Base-by-base conservation (phyloP, 37 sponge, comb jelly and placozoan species). In the Halichondria panicea region DNA sequence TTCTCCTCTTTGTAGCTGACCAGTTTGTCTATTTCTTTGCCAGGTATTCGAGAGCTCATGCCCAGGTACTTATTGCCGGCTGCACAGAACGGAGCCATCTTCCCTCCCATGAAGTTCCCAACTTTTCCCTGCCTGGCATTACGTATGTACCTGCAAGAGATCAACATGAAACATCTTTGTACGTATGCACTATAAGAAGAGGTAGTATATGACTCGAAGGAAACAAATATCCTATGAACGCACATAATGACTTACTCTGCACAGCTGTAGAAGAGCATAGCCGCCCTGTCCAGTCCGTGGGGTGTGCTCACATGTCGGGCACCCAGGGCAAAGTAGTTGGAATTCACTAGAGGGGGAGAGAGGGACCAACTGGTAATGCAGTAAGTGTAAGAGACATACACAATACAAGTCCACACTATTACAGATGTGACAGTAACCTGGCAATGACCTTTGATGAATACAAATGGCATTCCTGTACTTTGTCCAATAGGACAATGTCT, bases 301-400 rank as follows among this genome's bases (percentile, higher is more conserved):
- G 53, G 43, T 2, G 84, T 78, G 25, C 55, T 48, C 4, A 43
- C 35, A 4, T 41, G 4, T 15, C 3, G 18, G 4, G 21, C 30
- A 9, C 63, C 84, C 43, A 70, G 6, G 9, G 80, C 70, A 68
- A 46, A 91, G 68, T 91, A 91, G 74, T 91, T 91, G 1, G 92
- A 91, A 52, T 82, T 86, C 55, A 79, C 92, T 91, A 54, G 5
- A 70, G 38, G 28, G 18, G 39, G 21, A 72, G 39, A n/a, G n/a
- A n/a, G n/a, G n/a, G n/a, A n/a, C n/a, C n/a, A n/a, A n/a, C n/a
- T n/a, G n/a, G n/a, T n/a, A n/a, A n/a, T n/a, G n/a, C n/a, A n/a
- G n/a, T n/a, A n/a, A n/a, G n/a, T n/a, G n/a, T n/a, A n/a, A n/a
- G n/a, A n/a, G n/a, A n/a, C n/a, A n/a, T n/a, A n/a, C n/a, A n/a